These are phyloP conservation scores for Micromussa lordhowensis DNA, from an alignment of 92 coral and sea anemone species.

Conservation along the genomic window DNA sequence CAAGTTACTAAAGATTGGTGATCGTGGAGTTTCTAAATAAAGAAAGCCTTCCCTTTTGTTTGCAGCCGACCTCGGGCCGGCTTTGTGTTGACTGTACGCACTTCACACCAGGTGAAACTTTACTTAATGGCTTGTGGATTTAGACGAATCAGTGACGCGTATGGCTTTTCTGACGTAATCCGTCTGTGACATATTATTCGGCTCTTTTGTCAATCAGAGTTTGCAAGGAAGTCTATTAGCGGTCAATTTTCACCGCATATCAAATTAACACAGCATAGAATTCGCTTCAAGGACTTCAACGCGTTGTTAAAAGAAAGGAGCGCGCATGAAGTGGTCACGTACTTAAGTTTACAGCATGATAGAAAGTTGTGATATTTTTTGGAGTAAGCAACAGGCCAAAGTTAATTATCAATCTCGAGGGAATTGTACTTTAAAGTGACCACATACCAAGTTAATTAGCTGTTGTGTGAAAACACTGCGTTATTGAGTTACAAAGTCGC, in stretches of 20 bases:
- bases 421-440: not conserved
- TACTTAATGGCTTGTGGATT: not conserved
- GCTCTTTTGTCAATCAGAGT: not conserved
- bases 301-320: not conserved
- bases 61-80: not conserved
- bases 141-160: constrained; percentile 71
- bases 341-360: not conserved
- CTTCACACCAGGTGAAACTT: not conserved
- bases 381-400: not conserved
- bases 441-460: constrained; percentile 8
- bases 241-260: not conserved
- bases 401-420: not conserved
- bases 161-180: constrained; percentile 52
- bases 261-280: not conserved
- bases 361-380: not conserved
- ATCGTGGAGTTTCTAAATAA: not conserved
- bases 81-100: constrained; percentile 20
- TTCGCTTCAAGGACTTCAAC: not conserved
- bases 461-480: constrained; percentile 13
- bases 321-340: constrained; percentile 2
- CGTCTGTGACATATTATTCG: constrained; percentile 23
- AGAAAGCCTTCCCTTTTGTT: constrained; percentile 12
- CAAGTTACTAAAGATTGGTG: not conserved
- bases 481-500: not conserved
- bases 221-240: not conserved